Evolutionary conservation across 1,140 invertebrate species (phyloP), one percentile per base, ranked within the genome.

Genomic region (Alviniconcha marisindica): DNA sequence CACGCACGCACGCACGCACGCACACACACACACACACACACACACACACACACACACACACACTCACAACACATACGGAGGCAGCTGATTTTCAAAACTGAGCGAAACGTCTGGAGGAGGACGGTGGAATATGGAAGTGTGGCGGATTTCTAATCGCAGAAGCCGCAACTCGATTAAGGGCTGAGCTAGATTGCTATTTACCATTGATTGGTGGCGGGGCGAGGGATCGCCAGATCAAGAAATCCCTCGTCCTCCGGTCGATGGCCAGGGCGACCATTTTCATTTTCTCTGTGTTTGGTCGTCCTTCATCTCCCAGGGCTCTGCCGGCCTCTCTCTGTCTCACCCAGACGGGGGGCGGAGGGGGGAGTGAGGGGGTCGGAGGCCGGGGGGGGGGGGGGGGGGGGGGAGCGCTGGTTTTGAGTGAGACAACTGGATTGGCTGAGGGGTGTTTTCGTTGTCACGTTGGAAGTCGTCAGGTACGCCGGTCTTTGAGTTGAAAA

Each of bases 171-270:
- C 33, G 69, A 71, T 71, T 71, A 71, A 71, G 69, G 69, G 69
- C 69, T 71, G 69, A 71, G 69, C 69, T 71, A 71, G 69, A 71
- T 71, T 71, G 69, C 69, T 71, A 71, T 31, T 71, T 71, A 71
- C 69, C 69, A 71, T 71, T 71, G 69, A 71, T 71, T 71, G 69
- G 33, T 71, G 36, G 36, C 36, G 33, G 69, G 36, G 24, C 36
- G 36, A 24, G 69, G 33, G 33, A 40, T 40, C 33, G 24, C 33
- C 69, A 48, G 44, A 48, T 48, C 44, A 48, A 48, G 44, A 48
- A 48, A 48, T 48, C 36, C 36, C 2, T 36, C 36, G 15, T 40
- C 69, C 36, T 4, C 36, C 2, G 36, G 1, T 40, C 69, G 69
- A 71, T 71, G 69, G 69, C 28, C 15, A 42, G 69, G 36, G 69